Conservation (phyloP, 2,113 vertebrate species). For the Centropristis striata region DNA sequence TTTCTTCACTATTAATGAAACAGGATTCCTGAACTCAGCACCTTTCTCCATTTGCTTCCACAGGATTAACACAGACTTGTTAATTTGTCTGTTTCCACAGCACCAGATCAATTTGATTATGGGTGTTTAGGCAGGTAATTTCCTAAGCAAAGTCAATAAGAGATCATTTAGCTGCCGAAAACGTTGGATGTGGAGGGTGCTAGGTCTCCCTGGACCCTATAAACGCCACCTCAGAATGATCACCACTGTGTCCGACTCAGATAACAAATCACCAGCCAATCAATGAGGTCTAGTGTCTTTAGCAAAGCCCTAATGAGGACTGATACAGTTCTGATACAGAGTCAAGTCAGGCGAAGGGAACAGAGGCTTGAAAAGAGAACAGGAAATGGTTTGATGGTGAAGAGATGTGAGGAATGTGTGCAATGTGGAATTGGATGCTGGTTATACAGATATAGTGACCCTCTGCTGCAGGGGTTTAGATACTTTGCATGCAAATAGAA, state of each 20-base stretch:
- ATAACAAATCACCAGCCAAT: slow-evolving; percentile 72
- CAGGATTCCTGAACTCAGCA: slow-evolving; percentile 23
- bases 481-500: slow-evolving; percentile 65
- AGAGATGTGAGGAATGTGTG: slow-evolving; percentile 28
- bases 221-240: slow-evolving; percentile 31
- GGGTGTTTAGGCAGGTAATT: slow-evolving; percentile 69
- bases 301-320: slow-evolving; percentile 57
- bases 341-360: neutral
- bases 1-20: slow-evolving; percentile 11
- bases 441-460: slow-evolving; percentile 31
- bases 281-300: slow-evolving; percentile 55
- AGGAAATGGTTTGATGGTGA: neutral
- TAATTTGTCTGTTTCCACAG: slow-evolving; percentile 40
- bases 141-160: slow-evolving; percentile 70
- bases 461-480: slow-evolving; percentile 21
- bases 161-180: slow-evolving; percentile 45
- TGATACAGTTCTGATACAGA: slow-evolving; percentile 55
- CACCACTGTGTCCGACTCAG: slow-evolving; percentile 6
- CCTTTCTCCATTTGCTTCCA: neutral
- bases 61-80: slow-evolving; percentile 41
- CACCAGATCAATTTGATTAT: slow-evolving; percentile 64
- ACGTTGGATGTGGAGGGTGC: neutral
- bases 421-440: slow-evolving; percentile 7
- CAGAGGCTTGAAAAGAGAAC: slow-evolving; percentile 19
- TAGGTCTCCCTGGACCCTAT: slow-evolving; percentile 23